These are phyloP conservation scores for Rynchops niger DNA, from an alignment of 2,113 vertebrate genomes.

Conservation along the genomic window DNA sequence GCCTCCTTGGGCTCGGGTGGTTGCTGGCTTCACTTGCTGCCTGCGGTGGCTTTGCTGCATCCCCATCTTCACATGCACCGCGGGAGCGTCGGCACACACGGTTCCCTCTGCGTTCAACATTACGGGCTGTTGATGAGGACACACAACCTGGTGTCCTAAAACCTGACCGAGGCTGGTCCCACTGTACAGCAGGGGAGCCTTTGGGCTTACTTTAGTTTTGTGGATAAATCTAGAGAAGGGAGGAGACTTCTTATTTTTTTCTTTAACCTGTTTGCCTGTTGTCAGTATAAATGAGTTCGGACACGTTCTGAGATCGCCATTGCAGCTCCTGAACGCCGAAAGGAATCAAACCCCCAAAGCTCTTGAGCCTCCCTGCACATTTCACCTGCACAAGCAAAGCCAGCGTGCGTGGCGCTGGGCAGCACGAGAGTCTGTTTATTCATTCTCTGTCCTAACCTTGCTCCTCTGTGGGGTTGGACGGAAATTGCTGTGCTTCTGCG, in stretches of 20 bases:
- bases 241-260: neutral
- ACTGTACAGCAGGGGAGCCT: neutral
- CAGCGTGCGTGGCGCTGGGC: neutral
- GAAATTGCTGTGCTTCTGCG: neutral
- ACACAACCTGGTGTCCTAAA: neutral
- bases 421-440: neutral
- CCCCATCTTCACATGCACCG: fast-evolving
- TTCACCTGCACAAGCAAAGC: neutral
- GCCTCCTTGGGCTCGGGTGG: fast-evolving
- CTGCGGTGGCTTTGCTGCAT: neutral
- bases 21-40: neutral
- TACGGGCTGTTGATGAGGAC: fast-evolving
- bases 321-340: fast-evolving
- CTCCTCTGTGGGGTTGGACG: neutral
- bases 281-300: neutral
- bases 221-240: neutral
- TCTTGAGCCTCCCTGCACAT: neutral
- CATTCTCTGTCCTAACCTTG: neutral
- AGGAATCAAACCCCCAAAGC: neutral
- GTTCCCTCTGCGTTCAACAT: fast-evolving
- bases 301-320: neutral
- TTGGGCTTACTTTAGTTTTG: neutral
- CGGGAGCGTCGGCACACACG: fast-evolving
- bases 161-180: neutral
- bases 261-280: neutral